phyloP scores from a whole-genome alignment of 2,888 invertebrate genomes.

The Metellina segmentata region DNA sequence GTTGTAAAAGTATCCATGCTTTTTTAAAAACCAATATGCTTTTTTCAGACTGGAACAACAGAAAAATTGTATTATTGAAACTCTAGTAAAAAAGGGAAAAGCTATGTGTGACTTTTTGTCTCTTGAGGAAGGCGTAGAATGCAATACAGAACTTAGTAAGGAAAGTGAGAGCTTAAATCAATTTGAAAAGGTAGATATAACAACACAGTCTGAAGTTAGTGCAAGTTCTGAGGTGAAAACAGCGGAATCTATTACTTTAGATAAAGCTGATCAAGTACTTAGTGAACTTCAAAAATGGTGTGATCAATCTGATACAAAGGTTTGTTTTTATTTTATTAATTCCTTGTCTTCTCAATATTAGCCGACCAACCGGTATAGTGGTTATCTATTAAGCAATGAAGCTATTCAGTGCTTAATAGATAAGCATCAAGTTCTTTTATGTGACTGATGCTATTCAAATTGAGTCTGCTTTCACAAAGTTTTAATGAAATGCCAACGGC shows the following conservation, averaged over 20 bases:
- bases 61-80: constrained; percentile 89
- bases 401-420: too few species aligned
- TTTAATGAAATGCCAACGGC: too few species aligned
- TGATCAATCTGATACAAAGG: constrained; percentile 86
- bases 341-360: not conserved
- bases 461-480: too few species aligned
- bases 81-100: constrained; percentile 88
- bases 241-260: constrained; percentile 81
- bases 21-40: constrained; percentile 30
- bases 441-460: too few species aligned
- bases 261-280: constrained; percentile 85
- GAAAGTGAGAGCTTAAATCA: constrained; percentile 32
- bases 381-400: too few species aligned
- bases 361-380: too few species aligned
- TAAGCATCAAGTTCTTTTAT: too few species aligned
- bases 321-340: constrained; percentile 79
- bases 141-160: constrained; percentile 55
- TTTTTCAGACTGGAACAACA: constrained; percentile 88
- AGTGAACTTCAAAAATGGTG: constrained; percentile 89
- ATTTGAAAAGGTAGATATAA: not conserved
- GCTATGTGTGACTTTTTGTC: constrained; percentile 85
- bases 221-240: constrained; percentile 78
- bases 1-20: not conserved
- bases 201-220: constrained; percentile 78
- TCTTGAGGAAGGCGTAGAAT: constrained; percentile 9